phyloP scores from a whole-genome alignment of 2,888 invertebrate genomes.

The Periphyllus acericola region DNA sequence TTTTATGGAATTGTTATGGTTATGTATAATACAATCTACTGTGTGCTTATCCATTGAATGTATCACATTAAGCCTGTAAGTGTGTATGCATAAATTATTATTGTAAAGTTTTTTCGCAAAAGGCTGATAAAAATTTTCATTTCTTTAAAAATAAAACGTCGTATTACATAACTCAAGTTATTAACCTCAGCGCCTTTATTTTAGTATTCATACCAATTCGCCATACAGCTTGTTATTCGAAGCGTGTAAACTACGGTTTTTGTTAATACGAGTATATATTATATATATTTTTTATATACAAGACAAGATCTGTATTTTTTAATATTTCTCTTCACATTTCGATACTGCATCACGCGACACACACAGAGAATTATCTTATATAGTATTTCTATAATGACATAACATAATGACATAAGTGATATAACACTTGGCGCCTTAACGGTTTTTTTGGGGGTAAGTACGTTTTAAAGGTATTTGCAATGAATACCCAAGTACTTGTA shows the following conservation, averaged over 20 bases:
- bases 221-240: background rate
- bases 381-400: too few relatives aligned
- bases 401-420: too few relatives aligned
- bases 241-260: background rate
- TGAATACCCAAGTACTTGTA: too few relatives aligned
- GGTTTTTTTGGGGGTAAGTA: too few relatives aligned
- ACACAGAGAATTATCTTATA: too few relatives aligned
- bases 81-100: background rate
- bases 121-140: background rate
- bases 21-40: too few relatives aligned
- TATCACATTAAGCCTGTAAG: too few relatives aligned
- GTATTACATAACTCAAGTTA: background rate
- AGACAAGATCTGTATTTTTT: constrained; percentile 1
- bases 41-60: too few relatives aligned
- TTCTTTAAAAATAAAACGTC: background rate
- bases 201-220: background rate
- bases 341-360: background rate
- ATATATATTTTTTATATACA: constrained; percentile 22
- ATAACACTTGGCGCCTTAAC: too few relatives aligned
- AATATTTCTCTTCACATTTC: constrained; percentile 4
- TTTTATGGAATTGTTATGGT: too few relatives aligned
- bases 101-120: background rate
- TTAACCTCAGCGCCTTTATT: background rate
- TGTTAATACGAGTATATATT: too few relatives aligned
- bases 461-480: too few relatives aligned